Evolutionary conservation across 2,888 invertebrate species (phyloP), one percentile per base, ranked within the genome.

Genomic region (Apamea anceps): DNA sequence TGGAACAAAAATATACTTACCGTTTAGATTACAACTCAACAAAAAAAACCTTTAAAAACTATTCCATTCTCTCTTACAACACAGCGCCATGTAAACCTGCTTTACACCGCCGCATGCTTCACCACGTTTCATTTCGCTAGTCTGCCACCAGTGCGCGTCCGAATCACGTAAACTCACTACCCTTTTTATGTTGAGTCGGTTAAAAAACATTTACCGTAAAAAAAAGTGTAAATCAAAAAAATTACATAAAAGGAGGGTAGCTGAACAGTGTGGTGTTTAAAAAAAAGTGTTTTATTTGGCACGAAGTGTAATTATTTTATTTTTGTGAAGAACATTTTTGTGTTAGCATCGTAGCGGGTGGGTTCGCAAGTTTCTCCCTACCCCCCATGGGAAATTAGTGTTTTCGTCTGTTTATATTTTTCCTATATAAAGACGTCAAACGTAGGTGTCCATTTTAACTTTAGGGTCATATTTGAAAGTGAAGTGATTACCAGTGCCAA

Each of bases 81-180:
- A 68, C 42, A 57, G 15, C 83, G 77, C 54, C 90, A 93, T 94
- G 91, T 93, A 87, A 92, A 77, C 92, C 83, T 0, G 37, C 70
- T n/a, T 80, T 72, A 86, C 48, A 51, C 62, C 65, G 78, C 80
- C 72, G 87, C 90, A 82, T 80, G 76, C 72, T 68, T 32, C 28
- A 75, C 71, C 75, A 79, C 76, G 81, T 72, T 80, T 63, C 76
- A 72, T 68, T 77, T 63, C 60, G 76, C 65, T 77, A 81, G 78
- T 65, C 28, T 18, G 75, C 76, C 18, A 67, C 72, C 77, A 85
- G 86, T 79, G 45, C 75, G 72, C 81, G 81, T 48, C 70, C 18
- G 78, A 67, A 74, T 70, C 87, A 81, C 87, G 71, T 60, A 54
- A 79, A 78, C 48, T 51, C 72, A n/a, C 42, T 60, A 79, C 84